Evolutionary conservation across 2,888 invertebrate genomes (phyloP).

Genomic region (Trichacis sp.): DNA sequence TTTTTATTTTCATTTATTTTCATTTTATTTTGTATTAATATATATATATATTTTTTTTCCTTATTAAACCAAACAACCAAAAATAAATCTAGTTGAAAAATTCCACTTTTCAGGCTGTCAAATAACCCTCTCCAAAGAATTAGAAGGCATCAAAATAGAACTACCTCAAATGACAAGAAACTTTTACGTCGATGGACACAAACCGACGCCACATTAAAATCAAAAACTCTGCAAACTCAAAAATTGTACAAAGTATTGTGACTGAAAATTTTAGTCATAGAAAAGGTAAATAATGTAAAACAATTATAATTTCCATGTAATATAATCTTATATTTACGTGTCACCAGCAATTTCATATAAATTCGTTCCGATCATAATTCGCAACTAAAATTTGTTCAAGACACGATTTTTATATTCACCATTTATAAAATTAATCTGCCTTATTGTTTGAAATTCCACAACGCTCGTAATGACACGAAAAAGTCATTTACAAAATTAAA

Average conservation of each 20-base stretch:
- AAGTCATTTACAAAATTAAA: background rate
- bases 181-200: conserved; percentile 98
- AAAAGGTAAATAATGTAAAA: background rate
- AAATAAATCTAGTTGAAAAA: no score
- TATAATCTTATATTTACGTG: conserved; percentile 9
- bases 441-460: no score
- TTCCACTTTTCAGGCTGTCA: conserved; percentile 87
- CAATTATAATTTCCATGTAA: conserved; percentile 2
- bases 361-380: conserved; percentile 13
- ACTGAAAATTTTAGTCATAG: no score
- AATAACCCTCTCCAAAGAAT: conserved; percentile 86
- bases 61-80: no score
- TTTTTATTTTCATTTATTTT: conserved; percentile 2
- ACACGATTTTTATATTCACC: background rate
- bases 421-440: background rate
- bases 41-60: conserved; percentile 7
- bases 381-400: conserved; percentile 11
- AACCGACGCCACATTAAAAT: conserved; percentile 89
- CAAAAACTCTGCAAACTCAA: background rate
- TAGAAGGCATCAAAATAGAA: conserved; percentile 86
- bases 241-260: background rate
- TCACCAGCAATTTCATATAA: conserved; percentile 19
- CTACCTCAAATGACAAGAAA: conserved; percentile 92
- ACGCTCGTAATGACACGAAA: background rate
- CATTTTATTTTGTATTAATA: background rate